Evolutionary conservation across 2,797 vertebrate genomes (phyloP).

Genomic region (Enteromius radiatus): DNA sequence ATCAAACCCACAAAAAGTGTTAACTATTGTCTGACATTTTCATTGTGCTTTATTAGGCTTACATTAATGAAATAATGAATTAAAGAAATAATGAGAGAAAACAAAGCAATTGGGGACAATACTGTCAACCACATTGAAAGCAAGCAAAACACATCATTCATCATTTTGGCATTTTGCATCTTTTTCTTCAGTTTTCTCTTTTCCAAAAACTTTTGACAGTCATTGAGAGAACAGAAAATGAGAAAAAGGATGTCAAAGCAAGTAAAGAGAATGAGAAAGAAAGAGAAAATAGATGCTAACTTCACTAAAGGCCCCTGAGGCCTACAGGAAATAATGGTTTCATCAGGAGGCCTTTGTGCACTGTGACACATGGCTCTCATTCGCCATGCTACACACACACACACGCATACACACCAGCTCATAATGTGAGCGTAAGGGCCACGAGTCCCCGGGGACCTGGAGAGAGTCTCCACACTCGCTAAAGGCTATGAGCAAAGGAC

Average conservation of each 20-base stretch:
- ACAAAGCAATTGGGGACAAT: background rate
- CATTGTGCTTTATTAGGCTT: slow-evolving; percentile 1
- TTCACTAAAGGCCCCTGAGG: slow-evolving; percentile 64
- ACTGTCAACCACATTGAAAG: background rate
- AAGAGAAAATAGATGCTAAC: slow-evolving; percentile 59
- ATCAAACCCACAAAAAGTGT: slow-evolving; percentile 19
- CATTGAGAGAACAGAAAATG: slow-evolving; percentile 37
- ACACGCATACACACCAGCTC: slow-evolving; percentile 64
- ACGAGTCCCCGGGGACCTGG: slow-evolving; percentile 67
- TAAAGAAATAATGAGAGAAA: slow-evolving; percentile 25
- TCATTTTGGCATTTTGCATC: background rate
- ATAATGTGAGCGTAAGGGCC: slow-evolving; percentile 67
- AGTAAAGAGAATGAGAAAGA: slow-evolving; percentile 58
- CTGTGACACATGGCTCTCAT: slow-evolving; percentile 70
- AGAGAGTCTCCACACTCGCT: slow-evolving; percentile 60
- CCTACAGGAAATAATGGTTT: slow-evolving; percentile 74
- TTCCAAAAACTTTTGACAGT: slow-evolving; percentile 33
- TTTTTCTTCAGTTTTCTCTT: background rate
- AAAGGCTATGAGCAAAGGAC: slow-evolving; percentile 73
- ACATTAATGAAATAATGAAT: background rate
- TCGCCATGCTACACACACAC: slow-evolving; percentile 64
- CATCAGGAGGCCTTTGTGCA: slow-evolving; percentile 67
- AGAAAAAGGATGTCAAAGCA: slow-evolving; percentile 38
- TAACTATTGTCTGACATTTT: slow-evolving; percentile 4
- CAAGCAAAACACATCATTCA: slow-evolving; percentile 1